Base-by-base conservation (phyloP, 2,797 vertebrate genomes). In the Tamandua tetradactyla region DNA sequence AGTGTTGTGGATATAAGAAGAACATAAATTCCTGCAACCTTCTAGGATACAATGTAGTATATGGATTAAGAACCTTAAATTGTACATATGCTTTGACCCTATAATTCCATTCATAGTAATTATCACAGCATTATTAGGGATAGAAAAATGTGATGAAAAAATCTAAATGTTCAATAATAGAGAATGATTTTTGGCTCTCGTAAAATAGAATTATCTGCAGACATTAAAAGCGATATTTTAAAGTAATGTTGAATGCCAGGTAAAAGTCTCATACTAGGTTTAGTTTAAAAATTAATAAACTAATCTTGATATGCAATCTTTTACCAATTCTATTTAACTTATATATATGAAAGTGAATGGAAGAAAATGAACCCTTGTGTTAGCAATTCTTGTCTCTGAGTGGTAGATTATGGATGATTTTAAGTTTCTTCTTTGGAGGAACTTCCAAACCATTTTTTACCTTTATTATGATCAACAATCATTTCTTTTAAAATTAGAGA, bases 61-160 rank as follows among this genome's bases (percentile, higher is more conserved):
- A 42, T 59, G 23, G 42, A 71, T 89, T 76, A 80, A 89, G 23
- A 92, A 87, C 62, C 85, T 89, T 79, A 87, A 90, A 81, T 68
- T 49, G n/a, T 55, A 6, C 30, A n/a, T 37, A 27, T 30, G 23
- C 20, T 79, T 78, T 80, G 30, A 71, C 37, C 20, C 74, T 92
- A 2, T 47, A 84, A 8, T 88, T 89, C 2, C 1, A 71, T 42
- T 64, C 37, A 61, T 25, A 69, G 47, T 20, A 92, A 86, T 75
- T 49, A 47, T 88, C 74, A 62, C 42, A 68, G 32, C 18, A 44
- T 84, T 64, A 89, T 87, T 75, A 89, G 62, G 32, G 20, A 68
- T 83, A 10, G 44, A 59, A 47, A 93, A 91, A 93, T 81, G 75
- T 35, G 55, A 92, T 57, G 37, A 81, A 93, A 89, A 89, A 83